Evolutionary conservation across 2,797 vertebrate species (phyloP).

Genomic region (Glossophaga mutica): DNA sequence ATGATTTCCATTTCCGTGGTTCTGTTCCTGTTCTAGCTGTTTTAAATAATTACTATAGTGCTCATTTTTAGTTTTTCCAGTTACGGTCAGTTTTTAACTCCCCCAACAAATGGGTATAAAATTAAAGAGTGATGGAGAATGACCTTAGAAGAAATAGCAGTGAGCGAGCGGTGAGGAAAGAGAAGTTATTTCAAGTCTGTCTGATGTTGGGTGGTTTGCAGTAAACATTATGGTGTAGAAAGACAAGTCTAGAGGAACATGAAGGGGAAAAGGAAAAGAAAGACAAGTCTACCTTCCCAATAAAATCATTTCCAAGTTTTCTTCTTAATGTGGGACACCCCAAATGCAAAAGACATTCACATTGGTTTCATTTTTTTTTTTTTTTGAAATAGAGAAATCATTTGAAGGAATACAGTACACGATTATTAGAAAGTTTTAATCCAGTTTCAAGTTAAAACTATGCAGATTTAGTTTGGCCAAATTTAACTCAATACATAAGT

Average conservation of each 20-base stretch:
- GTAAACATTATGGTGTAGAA: neutral
- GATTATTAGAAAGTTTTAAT: neutral
- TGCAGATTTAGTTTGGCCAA: neutral
- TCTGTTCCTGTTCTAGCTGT: too few species aligned
- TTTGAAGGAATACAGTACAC: neutral
- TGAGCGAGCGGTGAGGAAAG: neutral
- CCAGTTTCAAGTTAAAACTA: conserved; percentile 11
- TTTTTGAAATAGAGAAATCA: neutral
- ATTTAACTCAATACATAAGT: conserved; percentile 10
- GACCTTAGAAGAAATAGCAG: neutral
- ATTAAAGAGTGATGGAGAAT: neutral
- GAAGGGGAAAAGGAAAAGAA: neutral
- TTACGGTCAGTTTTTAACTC: neutral
- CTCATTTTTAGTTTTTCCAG: neutral
- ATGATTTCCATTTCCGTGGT: too few species aligned
- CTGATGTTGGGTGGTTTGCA: neutral
- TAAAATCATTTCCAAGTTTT: neutral
- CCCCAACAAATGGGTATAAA: neutral
- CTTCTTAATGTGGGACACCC: neutral
- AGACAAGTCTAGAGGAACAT: neutral
- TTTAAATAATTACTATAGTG: neutral
- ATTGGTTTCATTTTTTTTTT: neutral
- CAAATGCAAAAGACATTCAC: neutral
- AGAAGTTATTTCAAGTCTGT: neutral
- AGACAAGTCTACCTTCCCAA: neutral